These are phyloP conservation scores for Cabera pusaria DNA, from an alignment of 2,888 invertebrate genomes.

Conservation along the genomic window DNA sequence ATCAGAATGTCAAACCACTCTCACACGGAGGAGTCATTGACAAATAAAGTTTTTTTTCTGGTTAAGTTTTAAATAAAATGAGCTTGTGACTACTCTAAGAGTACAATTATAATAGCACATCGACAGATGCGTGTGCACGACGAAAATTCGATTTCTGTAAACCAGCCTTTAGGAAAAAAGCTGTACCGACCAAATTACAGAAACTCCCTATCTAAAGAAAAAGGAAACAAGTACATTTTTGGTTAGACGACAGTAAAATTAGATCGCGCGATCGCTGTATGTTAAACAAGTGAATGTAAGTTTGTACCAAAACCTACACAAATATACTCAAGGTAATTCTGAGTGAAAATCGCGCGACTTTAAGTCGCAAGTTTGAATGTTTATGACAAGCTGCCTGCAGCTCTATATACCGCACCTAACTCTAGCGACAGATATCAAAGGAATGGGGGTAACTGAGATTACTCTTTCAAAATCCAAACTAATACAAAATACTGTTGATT, in stretches of 20 bases:
- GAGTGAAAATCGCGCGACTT: slow-evolving; percentile 4
- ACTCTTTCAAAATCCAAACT: neutral
- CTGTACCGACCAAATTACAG: slow-evolving; percentile 4
- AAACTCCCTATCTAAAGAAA: neutral
- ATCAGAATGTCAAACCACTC: too few relatives aligned
- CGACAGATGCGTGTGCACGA: slow-evolving; percentile 15
- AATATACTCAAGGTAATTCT: too few relatives aligned
- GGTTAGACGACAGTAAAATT: neutral
- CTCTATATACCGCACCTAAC: slow-evolving; percentile 12
- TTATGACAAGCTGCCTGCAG: slow-evolving; percentile 31
- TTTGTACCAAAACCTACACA: too few relatives aligned
- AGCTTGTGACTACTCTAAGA: slow-evolving; percentile 16
- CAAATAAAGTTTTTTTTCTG: too few relatives aligned
- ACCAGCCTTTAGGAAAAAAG: slow-evolving; percentile 32
- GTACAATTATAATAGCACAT: slow-evolving; percentile 13
- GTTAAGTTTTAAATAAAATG: slow-evolving; percentile 14
- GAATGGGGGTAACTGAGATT: slow-evolving; percentile 21
- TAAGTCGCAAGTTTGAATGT: slow-evolving; percentile 4
- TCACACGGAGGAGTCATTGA: too few relatives aligned
- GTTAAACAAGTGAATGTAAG: too few relatives aligned
- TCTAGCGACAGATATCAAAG: slow-evolving; percentile 8
- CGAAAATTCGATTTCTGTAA: slow-evolving; percentile 33
- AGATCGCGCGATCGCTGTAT: neutral
- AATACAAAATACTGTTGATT: neutral
- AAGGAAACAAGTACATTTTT: slow-evolving; percentile 3